Evolutionary conservation across 2,113 vertebrate genomes (phyloP).

Genomic region (Crotophaga sulcirostris): DNA sequence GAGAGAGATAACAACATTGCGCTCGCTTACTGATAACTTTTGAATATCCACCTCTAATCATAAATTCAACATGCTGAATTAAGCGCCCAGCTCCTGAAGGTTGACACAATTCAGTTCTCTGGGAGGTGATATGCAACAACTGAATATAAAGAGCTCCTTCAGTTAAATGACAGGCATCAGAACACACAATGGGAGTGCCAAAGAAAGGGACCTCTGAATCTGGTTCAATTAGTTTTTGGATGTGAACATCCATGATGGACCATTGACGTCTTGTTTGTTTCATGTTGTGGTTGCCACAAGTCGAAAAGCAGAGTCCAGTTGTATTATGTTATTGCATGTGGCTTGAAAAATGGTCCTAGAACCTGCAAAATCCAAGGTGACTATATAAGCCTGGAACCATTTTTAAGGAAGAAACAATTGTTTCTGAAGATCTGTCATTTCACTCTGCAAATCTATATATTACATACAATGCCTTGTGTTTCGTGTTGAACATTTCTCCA

Average conservation of each 20-base stretch:
- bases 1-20: neutral
- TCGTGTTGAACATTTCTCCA: too few species aligned
- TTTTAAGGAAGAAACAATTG: neutral
- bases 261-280: neutral
- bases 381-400: neutral
- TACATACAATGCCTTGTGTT: too few species aligned
- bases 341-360: neutral
- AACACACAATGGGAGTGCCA: neutral
- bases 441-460: too few species aligned
- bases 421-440: too few species aligned
- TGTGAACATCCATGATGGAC: neutral
- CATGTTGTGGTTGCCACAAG: neutral
- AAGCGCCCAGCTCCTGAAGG: neutral
- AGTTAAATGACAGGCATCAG: neutral
- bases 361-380: constrained; percentile 2
- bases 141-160: neutral
- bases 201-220: neutral
- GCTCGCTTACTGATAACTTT: neutral
- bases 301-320: neutral
- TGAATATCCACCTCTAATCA: neutral
- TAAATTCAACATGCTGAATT: neutral
- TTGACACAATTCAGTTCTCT: neutral
- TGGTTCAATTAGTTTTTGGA: neutral
- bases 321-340: neutral
- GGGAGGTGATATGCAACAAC: neutral